Percentiles rank a stretch among this genome's conserved stretches.
phyloP scores from a whole-genome alignment of 2,797 vertebrate genomes.

The Hippocampus kuda region DNA sequence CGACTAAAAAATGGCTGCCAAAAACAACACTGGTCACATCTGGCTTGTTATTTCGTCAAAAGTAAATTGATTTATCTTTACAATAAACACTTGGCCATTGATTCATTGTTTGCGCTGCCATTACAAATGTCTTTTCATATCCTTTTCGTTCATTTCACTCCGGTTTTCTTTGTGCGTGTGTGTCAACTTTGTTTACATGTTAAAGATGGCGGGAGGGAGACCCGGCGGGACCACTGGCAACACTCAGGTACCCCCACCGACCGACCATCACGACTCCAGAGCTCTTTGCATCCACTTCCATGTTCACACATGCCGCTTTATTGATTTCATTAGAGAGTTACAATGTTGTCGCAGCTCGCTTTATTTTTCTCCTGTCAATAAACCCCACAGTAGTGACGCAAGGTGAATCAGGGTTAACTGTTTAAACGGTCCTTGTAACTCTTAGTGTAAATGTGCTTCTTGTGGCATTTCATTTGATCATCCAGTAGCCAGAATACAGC shows the following conservation, averaged over 20 bases:
- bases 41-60: neutral
- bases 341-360: neutral
- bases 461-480: too few species aligned
- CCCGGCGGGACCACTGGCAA: conserved; percentile 68
- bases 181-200: conserved; percentile 39
- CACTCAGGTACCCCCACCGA: conserved; percentile 65
- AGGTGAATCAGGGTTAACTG: neutral
- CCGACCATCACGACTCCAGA: conserved; percentile 21
- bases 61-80: conserved; percentile 3
- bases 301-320: neutral
- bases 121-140: conserved; percentile 56
- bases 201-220: conserved; percentile 73
- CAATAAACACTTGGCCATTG: conserved; percentile 30
- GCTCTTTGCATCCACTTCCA: conserved; percentile 11
- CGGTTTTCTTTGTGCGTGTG: conserved; percentile 13
- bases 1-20: too few species aligned
- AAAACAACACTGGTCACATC: neutral
- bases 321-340: neutral
- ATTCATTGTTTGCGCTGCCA: conserved; percentile 28
- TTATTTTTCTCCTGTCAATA: neutral
- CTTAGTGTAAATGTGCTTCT: too few species aligned
- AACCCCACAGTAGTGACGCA: too few species aligned
- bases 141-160: conserved; percentile 33
- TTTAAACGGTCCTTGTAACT: neutral
- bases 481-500: too few species aligned